Percentiles rank a stretch among this genome's conserved stretches.
These are phyloP conservation scores for Drosophila mayaguana DNA, from an alignment of 2,888 invertebrate genomes.

Conservation along the genomic window DNA sequence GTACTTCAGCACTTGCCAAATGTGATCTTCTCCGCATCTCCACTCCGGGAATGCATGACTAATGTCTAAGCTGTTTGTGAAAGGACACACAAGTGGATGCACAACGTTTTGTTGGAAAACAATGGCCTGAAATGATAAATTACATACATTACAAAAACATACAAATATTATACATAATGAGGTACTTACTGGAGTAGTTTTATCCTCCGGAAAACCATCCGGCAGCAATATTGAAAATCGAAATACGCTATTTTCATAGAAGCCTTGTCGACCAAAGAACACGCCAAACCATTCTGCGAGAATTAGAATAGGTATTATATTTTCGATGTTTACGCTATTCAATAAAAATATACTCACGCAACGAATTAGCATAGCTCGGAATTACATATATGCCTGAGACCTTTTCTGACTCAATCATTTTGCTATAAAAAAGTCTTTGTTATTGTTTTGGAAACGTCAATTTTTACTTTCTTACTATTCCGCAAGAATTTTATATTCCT, in stretches of 20 bases:
- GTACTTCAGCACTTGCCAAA: conserved; percentile 96
- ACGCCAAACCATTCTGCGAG: conserved; percentile 83
- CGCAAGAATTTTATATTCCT: conserved; percentile 95
- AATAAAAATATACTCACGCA: conserved; percentile 87
- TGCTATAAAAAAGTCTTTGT: conserved; percentile 86
- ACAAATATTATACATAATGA: too few species aligned
- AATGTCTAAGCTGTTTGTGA: conserved; percentile 91
- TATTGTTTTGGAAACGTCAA: conserved; percentile 9
- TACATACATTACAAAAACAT: background rate
- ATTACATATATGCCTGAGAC: conserved; percentile 96
- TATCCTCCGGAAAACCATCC: conserved; percentile 91
- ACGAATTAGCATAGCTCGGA: conserved; percentile 93
- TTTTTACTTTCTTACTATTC: conserved; percentile 91
- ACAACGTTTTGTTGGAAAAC: conserved; percentile 93
- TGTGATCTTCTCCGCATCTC: conserved; percentile 92
- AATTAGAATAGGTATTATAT: too few species aligned
- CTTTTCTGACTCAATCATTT: conserved; percentile 93
- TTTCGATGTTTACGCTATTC: background rate
- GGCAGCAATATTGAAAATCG: conserved; percentile 94
- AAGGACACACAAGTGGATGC: conserved; percentile 93
- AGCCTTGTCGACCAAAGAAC: conserved; percentile 89
- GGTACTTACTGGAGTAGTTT: conserved; percentile 64
- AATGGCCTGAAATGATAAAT: conserved; percentile 87
- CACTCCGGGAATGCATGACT: conserved; percentile 93
- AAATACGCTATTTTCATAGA: conserved; percentile 95